Evolutionary conservation across 2,888 invertebrate genomes (phyloP).

Genomic region (Scelioninae gen. 2): DNA sequence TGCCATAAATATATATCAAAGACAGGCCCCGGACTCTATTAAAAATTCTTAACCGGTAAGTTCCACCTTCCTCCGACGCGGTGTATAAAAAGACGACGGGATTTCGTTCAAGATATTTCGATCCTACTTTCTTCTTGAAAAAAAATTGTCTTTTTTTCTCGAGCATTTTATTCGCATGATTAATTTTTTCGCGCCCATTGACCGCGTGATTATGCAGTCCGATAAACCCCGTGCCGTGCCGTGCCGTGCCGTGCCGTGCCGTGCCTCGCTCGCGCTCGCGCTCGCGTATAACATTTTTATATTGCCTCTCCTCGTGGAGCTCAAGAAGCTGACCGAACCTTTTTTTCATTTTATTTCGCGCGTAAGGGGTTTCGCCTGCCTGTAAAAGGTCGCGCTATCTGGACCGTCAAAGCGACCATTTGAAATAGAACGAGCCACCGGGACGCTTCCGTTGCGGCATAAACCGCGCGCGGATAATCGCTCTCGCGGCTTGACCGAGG

Average conservation of each 20-base stretch:
- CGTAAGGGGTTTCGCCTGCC: background rate
- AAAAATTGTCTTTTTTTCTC: constrained; percentile 14
- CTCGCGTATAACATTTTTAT: constrained; percentile 67
- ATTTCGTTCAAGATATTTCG: constrained; percentile 21
- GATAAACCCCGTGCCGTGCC: constrained; percentile 61
- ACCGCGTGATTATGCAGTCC: constrained; percentile 70
- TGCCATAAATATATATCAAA: too few relatives aligned
- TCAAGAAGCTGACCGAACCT: constrained; percentile 38
- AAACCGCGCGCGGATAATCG: constrained; percentile 61
- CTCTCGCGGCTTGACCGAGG: constrained; percentile 61
- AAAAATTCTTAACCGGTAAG: too few relatives aligned
- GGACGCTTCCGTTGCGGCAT: constrained; percentile 62
- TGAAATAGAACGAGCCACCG: constrained; percentile 54
- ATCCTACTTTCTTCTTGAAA: constrained; percentile 14
- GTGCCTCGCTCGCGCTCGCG: too few relatives aligned
- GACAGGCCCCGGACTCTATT: too few relatives aligned
- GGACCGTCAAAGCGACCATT: constrained; percentile 30
- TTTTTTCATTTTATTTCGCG: constrained; percentile 32
- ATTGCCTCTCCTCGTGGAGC: constrained; percentile 27
- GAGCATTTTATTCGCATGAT: constrained; percentile 68
- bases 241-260: too few relatives aligned
- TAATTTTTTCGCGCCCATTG: constrained; percentile 70
- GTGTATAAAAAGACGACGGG: too few relatives aligned
- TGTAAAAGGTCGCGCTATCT: constrained; percentile 30
- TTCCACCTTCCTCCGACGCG: too few relatives aligned